These are phyloP conservation scores for Sturnus vulgaris DNA, from an alignment of 2,113 vertebrate species.

Conservation along the genomic window DNA sequence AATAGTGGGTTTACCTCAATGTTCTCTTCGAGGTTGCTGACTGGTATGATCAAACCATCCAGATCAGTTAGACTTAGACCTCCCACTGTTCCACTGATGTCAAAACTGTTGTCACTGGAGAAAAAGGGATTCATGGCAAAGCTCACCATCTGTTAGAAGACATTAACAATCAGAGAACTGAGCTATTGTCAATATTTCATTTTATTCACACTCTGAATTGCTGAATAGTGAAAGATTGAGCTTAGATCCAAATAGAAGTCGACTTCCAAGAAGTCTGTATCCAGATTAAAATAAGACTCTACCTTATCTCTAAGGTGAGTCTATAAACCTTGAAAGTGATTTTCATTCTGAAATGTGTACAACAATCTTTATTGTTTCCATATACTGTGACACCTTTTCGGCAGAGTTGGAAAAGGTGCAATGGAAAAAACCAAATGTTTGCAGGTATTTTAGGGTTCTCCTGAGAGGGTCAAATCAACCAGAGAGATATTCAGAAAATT, in stretches of 20 bases:
- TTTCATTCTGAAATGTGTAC: background rate
- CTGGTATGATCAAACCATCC: conserved; percentile 77
- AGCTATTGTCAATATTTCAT: background rate
- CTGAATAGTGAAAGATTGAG: background rate
- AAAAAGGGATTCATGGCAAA: conserved; percentile 85
- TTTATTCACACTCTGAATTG: background rate
- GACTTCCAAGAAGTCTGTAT: background rate
- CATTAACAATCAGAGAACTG: background rate
- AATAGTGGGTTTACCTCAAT: conserved; percentile 78
- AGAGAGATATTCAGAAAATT: background rate
- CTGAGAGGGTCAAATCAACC: background rate
- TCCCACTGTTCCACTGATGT: conserved; percentile 82
- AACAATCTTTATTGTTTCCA: background rate
- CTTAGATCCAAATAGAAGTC: background rate
- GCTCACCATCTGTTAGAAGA: conserved; percentile 85
- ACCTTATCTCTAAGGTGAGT: background rate
- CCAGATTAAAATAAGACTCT: background rate
- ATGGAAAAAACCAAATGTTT: background rate
- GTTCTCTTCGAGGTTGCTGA: conserved; percentile 80
- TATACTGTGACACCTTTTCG: background rate
- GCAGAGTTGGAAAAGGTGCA: background rate
- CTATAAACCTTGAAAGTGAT: background rate
- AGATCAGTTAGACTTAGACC: conserved; percentile 80
- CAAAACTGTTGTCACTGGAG: conserved; percentile 60
- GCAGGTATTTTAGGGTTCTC: background rate